phyloP scores from a whole-genome alignment of 2,113 vertebrate genomes.

The Dipodomys stephensi region DNA sequence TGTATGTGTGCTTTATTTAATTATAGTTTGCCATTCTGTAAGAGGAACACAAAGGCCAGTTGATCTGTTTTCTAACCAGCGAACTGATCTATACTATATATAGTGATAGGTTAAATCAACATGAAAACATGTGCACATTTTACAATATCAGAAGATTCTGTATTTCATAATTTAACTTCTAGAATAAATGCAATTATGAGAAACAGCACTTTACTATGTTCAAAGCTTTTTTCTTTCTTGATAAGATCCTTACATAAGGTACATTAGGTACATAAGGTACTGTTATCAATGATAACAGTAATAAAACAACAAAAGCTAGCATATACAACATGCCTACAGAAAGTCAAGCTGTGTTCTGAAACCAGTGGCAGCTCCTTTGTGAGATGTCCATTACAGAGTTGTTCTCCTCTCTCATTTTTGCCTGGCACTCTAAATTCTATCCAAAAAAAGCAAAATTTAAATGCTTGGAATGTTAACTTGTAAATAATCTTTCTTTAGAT shows the following conservation, averaged over 20 bases:
- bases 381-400: neutral
- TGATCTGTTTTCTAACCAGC: neutral
- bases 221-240: neutral
- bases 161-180: neutral
- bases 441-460: neutral
- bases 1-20: neutral
- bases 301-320: neutral
- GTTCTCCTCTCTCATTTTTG: neutral
- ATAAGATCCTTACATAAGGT: neutral
- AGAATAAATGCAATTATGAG: constrained; percentile 30
- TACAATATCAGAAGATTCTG: constrained; percentile 2
- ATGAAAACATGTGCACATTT: neutral
- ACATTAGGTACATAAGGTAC: neutral
- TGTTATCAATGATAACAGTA: neutral
- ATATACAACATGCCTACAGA: neutral
- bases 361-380: neutral
- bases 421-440: neutral
- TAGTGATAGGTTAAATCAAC: neutral
- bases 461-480: neutral
- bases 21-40: neutral
- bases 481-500: neutral
- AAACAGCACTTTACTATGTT: constrained; percentile 4
- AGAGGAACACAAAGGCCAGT: neutral
- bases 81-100: neutral
- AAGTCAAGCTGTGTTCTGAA: neutral